Conservation (phyloP, 2,113 vertebrate genomes). For the Psophia crepitans region DNA sequence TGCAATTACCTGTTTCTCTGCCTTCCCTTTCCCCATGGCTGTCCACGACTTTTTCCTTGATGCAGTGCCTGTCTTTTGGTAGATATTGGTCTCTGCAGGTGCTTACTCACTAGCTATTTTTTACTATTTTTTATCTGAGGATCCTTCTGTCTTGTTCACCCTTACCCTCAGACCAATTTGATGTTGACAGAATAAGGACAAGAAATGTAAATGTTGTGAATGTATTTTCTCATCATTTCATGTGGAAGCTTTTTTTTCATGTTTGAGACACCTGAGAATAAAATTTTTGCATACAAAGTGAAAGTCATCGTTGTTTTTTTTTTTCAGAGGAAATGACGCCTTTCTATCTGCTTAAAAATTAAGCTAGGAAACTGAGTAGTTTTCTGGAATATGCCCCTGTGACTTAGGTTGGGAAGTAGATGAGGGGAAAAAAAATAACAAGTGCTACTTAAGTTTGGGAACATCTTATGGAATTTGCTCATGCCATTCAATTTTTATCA, state of each 20-base stretch:
- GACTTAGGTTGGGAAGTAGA: not conserved
- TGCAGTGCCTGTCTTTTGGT: not conserved
- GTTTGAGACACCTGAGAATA: not conserved
- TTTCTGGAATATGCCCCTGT: not conserved
- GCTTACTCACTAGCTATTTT: not conserved
- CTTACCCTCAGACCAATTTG: not conserved
- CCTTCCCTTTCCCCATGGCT: not conserved
- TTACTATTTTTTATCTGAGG: not conserved
- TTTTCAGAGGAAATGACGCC: not conserved
- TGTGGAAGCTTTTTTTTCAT: not conserved
- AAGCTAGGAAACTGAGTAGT: not conserved
- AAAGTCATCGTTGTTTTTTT: not conserved
- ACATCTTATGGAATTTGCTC: not conserved
- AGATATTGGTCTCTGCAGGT: not conserved
- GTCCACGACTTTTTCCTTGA: not conserved
- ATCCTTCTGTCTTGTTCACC: not conserved
- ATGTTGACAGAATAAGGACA: not conserved
- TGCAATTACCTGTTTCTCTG: not conserved
- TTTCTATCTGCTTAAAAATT: not conserved
- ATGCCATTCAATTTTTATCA: not conserved
- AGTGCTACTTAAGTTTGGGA: not conserved
- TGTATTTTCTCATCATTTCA: not conserved
- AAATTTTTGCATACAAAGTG: not conserved
- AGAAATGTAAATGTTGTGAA: not conserved
- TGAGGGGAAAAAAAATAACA: not conserved